Conservation (phyloP, 2,797 vertebrate species). For the Lepus oiostolus region DNA sequence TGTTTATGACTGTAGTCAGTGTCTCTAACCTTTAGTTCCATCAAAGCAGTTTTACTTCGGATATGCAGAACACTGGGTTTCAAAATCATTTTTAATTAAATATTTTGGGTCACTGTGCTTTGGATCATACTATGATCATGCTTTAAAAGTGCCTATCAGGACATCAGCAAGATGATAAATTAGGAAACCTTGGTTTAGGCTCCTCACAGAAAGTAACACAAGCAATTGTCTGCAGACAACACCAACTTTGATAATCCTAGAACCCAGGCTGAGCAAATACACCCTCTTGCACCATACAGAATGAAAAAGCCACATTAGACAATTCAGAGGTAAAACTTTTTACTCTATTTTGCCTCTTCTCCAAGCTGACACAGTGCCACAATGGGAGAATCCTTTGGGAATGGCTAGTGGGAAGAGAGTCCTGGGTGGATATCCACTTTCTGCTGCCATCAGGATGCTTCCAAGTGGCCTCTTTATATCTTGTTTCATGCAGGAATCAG, state of each 20-base stretch:
- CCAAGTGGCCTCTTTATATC: not conserved
- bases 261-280: not conserved
- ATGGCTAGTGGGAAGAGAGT: not conserved
- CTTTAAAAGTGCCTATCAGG: not conserved
- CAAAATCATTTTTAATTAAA: not conserved
- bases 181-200: not conserved
- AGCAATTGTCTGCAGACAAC: not conserved
- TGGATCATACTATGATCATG: not conserved
- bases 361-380: not conserved
- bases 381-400: not conserved
- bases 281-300: not conserved
- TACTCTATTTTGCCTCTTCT: not conserved
- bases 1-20: not conserved
- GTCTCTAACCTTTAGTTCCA: not conserved
- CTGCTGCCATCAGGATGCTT: not conserved
- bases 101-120: not conserved
- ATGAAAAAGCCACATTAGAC: not conserved
- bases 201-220: not conserved
- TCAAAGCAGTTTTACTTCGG: constrained; percentile 1
- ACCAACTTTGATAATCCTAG: not conserved
- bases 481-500: not conserved
- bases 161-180: not conserved
- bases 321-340: not conserved
- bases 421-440: not conserved
- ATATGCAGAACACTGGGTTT: not conserved